These are phyloP conservation scores for Apostichopus californicus DNA, from an alignment of 35 echinoderm and acorn worm genomes.

Conservation along the genomic window DNA sequence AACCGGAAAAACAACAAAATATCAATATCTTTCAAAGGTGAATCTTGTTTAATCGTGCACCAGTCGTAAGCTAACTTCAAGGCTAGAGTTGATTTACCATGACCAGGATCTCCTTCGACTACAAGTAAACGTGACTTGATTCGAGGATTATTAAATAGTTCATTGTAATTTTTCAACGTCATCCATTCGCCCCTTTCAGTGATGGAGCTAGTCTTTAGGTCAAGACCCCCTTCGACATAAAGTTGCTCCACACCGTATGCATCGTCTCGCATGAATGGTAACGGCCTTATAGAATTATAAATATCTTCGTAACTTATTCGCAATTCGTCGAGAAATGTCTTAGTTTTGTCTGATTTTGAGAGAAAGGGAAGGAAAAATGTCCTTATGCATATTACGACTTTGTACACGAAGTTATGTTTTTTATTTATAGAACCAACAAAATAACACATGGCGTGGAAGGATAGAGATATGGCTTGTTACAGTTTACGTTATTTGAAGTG, in stretches of 20 bases:
- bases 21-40: conserved; percentile 10
- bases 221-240: neutral
- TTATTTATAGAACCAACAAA: no score
- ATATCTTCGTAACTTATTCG: neutral
- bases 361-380: no score
- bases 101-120: conserved; percentile 11
- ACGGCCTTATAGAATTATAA: neutral
- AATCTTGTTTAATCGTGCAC: neutral
- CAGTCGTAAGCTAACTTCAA: conserved; percentile 24
- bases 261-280: neutral
- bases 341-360: neutral
- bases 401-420: no score
- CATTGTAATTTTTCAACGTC: neutral
- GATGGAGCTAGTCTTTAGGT: neutral
- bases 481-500: no score
- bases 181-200: neutral
- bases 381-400: no score
- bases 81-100: neutral
- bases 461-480: no score
- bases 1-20: conserved; percentile 2
- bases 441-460: no score
- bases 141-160: neutral
- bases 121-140: neutral
- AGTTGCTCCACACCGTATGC: neutral
- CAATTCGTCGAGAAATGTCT: neutral